A percentile compares a stretch with the other conserved stretches of the same genome.
These are phyloP conservation scores for Julus scanicus DNA, from an alignment of 2,888 invertebrate genomes.

Conservation along the genomic window DNA sequence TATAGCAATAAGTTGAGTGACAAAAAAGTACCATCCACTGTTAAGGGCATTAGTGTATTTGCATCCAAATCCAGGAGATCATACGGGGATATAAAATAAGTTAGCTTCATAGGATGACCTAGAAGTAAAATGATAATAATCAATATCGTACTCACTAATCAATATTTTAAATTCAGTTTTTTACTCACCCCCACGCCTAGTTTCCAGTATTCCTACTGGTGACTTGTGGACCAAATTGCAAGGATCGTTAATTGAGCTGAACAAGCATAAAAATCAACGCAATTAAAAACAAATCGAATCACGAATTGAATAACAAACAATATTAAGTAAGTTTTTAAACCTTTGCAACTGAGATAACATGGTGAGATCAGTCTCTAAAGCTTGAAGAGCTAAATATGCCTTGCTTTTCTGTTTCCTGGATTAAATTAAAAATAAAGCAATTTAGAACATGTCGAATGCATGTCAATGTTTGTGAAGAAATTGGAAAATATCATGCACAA, in stretches of 20 bases:
- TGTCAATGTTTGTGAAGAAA: background rate
- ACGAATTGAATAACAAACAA: conserved; percentile 62
- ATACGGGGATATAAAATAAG: conserved; percentile 93
- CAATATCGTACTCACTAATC: background rate
- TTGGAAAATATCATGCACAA: no score
- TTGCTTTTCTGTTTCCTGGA: conserved; percentile 85
- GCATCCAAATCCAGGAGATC: conserved; percentile 84
- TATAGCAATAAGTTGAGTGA: conserved; percentile 60
- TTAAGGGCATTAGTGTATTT: conserved; percentile 78
- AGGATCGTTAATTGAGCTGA: conserved; percentile 74
- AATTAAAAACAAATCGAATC: background rate
- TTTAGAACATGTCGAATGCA: no score
- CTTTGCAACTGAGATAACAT: conserved; percentile 76
- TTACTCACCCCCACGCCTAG: conserved; percentile 78
- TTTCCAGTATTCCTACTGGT: conserved; percentile 86
- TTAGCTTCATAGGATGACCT: conserved; percentile 93
- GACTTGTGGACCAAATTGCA: conserved; percentile 86
- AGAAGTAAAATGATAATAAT: conserved; percentile 60
- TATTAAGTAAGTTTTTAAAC: conserved; percentile 64
- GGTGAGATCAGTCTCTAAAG: conserved; percentile 88
- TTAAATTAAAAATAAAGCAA: background rate
- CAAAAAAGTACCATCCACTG: conserved; percentile 73
- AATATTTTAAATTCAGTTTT: background rate
- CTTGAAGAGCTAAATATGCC: conserved; percentile 91
- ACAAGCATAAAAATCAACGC: conserved; percentile 53